phyloP scores from a whole-genome alignment of 1,140 invertebrate species.

The Megathymus violae region DNA sequence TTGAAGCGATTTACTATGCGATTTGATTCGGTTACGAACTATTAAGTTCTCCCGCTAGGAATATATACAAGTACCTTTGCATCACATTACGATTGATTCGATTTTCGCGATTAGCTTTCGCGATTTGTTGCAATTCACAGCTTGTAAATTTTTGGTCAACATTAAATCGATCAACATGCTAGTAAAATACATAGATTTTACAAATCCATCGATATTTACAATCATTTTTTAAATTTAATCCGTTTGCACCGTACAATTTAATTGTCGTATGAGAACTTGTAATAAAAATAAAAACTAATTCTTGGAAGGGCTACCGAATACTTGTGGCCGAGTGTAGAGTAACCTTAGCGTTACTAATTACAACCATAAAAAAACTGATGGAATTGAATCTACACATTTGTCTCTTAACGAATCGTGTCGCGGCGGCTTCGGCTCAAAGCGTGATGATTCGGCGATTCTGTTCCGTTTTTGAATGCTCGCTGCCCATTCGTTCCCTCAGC shows the following conservation, averaged over 20 bases:
- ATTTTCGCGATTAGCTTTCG: slow-evolving; percentile 37
- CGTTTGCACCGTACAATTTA: not conserved
- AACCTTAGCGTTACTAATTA: slow-evolving; percentile 77
- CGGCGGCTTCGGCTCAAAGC: slow-evolving; percentile 74
- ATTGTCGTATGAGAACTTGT: slow-evolving; percentile 41
- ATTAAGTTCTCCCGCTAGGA: slow-evolving; percentile 56
- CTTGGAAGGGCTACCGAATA: slow-evolving; percentile 61
- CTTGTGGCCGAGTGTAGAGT: slow-evolving; percentile 58
- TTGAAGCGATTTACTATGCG: slow-evolving; percentile 65
- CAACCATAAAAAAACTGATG: slow-evolving; percentile 64
- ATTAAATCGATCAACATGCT: not conserved
- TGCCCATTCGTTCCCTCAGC: slow-evolving; percentile 80
- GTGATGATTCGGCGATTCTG: slow-evolving; percentile 78
- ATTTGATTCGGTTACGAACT: slow-evolving; percentile 64
- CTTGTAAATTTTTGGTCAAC: not conserved
- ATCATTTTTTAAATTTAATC: not conserved
- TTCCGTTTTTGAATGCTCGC: slow-evolving; percentile 77
- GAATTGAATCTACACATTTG: slow-evolving; percentile 82
- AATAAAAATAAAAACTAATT: slow-evolving; percentile 61
- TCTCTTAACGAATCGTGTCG: slow-evolving; percentile 82
- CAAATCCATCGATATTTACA: too few relatives aligned
- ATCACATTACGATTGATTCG: slow-evolving; percentile 58
- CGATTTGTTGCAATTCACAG: not conserved
- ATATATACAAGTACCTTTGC: slow-evolving; percentile 50
- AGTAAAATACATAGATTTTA: not conserved